A percentile compares a stretch with the other conserved stretches of the same genome.
phyloP scores from a whole-genome alignment of 1,140 invertebrate genomes.

The Thalassaphorura encarpata region DNA sequence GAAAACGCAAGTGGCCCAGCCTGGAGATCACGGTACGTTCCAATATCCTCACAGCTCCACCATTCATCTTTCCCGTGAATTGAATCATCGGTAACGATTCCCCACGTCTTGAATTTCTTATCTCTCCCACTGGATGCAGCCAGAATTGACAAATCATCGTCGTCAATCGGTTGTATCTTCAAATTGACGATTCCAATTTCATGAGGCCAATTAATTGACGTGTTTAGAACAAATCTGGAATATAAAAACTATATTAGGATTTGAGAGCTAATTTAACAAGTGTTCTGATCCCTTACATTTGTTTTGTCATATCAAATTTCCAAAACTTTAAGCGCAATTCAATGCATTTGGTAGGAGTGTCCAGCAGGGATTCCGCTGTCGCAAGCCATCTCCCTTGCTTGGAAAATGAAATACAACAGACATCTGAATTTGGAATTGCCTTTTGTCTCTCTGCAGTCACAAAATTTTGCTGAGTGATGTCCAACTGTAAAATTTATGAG shows the following conservation, averaged over 20 bases:
- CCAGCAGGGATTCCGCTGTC: conserved; percentile 57
- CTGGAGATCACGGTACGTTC: conserved; percentile 50
- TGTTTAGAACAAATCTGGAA: conserved; percentile 58
- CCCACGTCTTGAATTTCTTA: conserved; percentile 63
- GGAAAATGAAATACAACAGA: conserved; percentile 56
- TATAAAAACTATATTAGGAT: conserved; percentile 20
- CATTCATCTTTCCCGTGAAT: conserved; percentile 41
- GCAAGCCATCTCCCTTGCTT: conserved; percentile 62
- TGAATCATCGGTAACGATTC: conserved; percentile 43
- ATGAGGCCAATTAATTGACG: conserved; percentile 61
- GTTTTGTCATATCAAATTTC: conserved; percentile 50
- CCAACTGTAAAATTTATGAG: conserved; percentile 61
- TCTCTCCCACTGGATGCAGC: conserved; percentile 55
- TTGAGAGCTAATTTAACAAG: not conserved
- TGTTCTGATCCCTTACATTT: conserved; percentile 48
- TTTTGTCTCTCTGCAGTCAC: conserved; percentile 50
- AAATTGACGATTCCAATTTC: conserved; percentile 49
- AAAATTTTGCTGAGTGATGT: conserved; percentile 62
- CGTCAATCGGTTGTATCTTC: conserved; percentile 48
- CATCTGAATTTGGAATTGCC: conserved; percentile 54
- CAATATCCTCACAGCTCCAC: conserved; percentile 57
- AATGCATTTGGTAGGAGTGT: conserved; percentile 43
- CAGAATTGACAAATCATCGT: conserved; percentile 13
- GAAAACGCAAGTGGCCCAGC: conserved; percentile 54
- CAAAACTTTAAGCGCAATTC: conserved; percentile 72